Conservation (phyloP, 2,888 invertebrate species). For the Eledona agricola region DNA sequence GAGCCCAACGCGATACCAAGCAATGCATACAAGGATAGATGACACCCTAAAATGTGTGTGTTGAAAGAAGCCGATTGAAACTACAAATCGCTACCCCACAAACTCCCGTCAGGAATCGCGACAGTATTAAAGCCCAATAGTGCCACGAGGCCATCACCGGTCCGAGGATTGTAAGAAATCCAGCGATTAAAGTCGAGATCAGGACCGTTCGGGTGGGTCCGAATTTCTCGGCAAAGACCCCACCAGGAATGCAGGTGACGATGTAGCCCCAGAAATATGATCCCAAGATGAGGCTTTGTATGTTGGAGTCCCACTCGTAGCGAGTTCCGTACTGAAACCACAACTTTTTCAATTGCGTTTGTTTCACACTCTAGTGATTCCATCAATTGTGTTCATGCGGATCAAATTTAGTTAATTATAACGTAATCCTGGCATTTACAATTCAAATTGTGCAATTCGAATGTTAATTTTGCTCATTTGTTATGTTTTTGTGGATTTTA, state of each 20-base stretch:
- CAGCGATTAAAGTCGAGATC: slow-evolving; percentile 64
- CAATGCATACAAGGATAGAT: slow-evolving; percentile 58
- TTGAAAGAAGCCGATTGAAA: background rate
- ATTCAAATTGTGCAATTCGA: no score
- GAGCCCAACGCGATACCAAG: slow-evolving; percentile 62
- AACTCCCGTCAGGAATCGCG: slow-evolving; percentile 70
- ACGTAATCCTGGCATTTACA: background rate
- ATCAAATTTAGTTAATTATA: background rate
- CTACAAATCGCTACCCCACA: slow-evolving; percentile 64
- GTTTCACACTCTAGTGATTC: background rate
- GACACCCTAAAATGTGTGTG: slow-evolving; percentile 55
- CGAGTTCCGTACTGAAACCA: slow-evolving; percentile 62
- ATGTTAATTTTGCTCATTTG: no score
- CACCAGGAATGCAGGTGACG: slow-evolving; percentile 71
- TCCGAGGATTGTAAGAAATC: slow-evolving; percentile 68
- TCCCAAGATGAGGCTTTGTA: slow-evolving; percentile 72
- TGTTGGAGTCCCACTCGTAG: slow-evolving; percentile 68
- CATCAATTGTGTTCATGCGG: background rate
- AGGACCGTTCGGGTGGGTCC: slow-evolving; percentile 71
- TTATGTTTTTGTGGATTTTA: no score
- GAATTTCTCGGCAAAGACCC: slow-evolving; percentile 72
- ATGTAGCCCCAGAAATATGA: slow-evolving; percentile 78
- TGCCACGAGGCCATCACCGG: slow-evolving; percentile 69
- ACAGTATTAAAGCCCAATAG: slow-evolving; percentile 66
- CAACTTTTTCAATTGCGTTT: background rate